These are phyloP conservation scores for Petrocephalus zakoni DNA, from an alignment of 2,113 vertebrate species.

Conservation along the genomic window DNA sequence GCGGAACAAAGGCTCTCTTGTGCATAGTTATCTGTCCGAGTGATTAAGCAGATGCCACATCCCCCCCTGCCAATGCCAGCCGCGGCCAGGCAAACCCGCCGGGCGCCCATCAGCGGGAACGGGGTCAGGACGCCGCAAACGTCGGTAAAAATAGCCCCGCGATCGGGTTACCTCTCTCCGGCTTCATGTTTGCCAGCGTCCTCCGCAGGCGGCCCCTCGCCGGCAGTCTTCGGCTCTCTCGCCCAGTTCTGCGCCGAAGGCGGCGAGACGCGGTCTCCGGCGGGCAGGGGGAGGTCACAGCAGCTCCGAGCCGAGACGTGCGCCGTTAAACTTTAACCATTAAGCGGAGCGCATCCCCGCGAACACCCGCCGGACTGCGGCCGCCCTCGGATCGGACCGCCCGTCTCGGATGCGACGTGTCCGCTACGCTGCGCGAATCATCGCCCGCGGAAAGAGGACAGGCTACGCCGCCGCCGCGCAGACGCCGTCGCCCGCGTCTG, in stretches of 20 bases:
- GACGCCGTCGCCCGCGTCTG: conserved; percentile 13
- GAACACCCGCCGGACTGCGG: not conserved
- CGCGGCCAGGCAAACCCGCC: conserved; percentile 10
- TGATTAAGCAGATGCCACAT: conserved; percentile 55
- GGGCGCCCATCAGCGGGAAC: too few relatives aligned
- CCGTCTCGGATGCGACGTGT: not conserved
- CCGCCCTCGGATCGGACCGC: not conserved
- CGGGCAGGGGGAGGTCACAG: not conserved
- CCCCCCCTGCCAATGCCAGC: conserved; percentile 32
- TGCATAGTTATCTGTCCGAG: conserved; percentile 43
- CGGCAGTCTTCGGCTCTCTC: conserved; percentile 19
- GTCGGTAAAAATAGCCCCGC: not conserved
- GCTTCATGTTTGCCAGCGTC: conserved; percentile 82
- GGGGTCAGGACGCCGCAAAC: not conserved
- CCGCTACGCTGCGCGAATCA: conserved; percentile 15
- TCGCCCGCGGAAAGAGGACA: conserved; percentile 13
- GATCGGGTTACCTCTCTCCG: conserved; percentile 80
- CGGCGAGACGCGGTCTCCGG: not conserved
- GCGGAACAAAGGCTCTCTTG: conserved; percentile 40
- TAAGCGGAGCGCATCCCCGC: not conserved
- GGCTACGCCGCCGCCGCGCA: conserved; percentile 11
- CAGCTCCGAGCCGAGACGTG: not conserved
- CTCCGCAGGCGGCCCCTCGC: not conserved
- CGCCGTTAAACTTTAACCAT: not conserved
- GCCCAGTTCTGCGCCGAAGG: not conserved